Conservation (phyloP, 35 echinoderm and acorn worm species). For the Apostichopus parvimensis region DNA sequence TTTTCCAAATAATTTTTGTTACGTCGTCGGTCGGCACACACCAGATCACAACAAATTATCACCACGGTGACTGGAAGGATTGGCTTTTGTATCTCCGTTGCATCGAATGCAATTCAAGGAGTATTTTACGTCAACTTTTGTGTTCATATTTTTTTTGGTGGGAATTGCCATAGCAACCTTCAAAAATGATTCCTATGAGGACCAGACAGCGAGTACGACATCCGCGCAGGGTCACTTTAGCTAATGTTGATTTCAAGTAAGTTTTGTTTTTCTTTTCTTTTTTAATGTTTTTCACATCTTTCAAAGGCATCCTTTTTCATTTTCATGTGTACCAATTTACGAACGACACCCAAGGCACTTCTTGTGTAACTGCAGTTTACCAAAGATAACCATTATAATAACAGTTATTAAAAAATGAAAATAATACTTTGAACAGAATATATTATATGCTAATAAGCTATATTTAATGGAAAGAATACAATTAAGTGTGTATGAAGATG, state of each 20-base stretch:
- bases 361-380: too few relatives aligned
- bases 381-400: too few relatives aligned
- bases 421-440: too few relatives aligned
- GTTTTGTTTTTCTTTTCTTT: neutral
- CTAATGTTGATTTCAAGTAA: slow-evolving; percentile 91
- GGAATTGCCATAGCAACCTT: neutral
- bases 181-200: slow-evolving; percentile 66
- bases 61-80: neutral
- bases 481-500: too few relatives aligned
- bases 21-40: neutral
- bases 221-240: slow-evolving; percentile 81
- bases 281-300: neutral
- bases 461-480: too few relatives aligned
- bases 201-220: slow-evolving; percentile 64
- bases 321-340: too few relatives aligned
- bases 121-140: neutral
- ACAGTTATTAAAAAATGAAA: too few relatives aligned
- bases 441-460: too few relatives aligned
- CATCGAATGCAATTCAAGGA: neutral
- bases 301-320: too few relatives aligned
- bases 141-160: neutral
- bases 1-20: neutral
- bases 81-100: neutral
- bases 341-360: too few relatives aligned
- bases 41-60: neutral